A percentile compares a stretch with the other conserved stretches of the same genome.
These are phyloP conservation scores for Grapholita molesta DNA, from an alignment of 1,140 invertebrate genomes.

Conservation along the genomic window DNA sequence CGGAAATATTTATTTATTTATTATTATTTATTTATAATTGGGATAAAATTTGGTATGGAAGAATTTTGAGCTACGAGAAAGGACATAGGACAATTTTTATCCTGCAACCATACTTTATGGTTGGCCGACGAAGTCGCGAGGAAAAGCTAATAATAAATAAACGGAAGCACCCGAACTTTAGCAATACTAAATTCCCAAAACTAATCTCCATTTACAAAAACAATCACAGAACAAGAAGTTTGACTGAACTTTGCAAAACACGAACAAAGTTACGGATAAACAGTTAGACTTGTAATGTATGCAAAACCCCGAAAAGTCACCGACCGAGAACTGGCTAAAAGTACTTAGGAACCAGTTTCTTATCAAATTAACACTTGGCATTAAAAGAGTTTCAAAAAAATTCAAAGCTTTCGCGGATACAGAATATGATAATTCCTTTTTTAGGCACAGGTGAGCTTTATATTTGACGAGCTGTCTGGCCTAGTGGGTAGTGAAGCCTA, in stretches of 20 bases:
- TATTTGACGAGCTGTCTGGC: no score
- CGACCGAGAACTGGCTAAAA: not conserved
- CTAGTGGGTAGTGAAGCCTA: no score
- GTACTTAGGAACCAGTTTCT: not conserved
- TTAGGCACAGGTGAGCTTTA: not conserved
- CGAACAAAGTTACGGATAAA: not conserved
- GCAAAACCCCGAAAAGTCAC: not conserved
- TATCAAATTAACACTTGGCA: not conserved
- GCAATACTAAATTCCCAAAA: not conserved
- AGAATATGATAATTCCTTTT: not conserved
- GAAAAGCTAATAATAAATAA: no score
- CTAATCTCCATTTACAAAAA: slow-evolving; percentile 3
- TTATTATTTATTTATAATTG: no score
- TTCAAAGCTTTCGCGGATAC: not conserved
- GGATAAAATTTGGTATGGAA: no score
- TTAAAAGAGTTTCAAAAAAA: not conserved
- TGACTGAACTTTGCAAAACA: not conserved
- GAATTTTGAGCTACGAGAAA: no score
- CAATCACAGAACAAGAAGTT: not conserved
- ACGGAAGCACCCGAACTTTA: not conserved
- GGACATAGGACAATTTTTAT: no score
- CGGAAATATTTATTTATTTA: no score
- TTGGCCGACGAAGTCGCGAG: no score
- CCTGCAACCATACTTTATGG: no score
- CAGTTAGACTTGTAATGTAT: not conserved